phyloP scores from a whole-genome alignment of 2,888 invertebrate genomes.

The Cheiracanthium punctorium region DNA sequence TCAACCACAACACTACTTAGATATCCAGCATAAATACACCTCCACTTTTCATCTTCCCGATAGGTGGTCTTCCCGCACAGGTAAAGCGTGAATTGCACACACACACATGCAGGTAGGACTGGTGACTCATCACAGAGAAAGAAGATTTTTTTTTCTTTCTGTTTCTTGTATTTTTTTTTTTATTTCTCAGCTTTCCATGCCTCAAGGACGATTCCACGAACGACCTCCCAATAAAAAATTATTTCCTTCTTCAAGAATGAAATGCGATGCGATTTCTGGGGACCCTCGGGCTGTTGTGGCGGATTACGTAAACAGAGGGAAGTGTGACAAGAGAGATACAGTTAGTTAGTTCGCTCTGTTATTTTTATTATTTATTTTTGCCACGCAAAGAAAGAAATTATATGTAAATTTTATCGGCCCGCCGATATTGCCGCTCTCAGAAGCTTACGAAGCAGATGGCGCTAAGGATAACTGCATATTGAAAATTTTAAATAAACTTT shows the following conservation, averaged over 20 bases:
- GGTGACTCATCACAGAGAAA: slow-evolving; percentile 35
- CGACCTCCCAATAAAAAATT: slow-evolving; percentile 52
- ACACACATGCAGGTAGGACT: slow-evolving; percentile 49
- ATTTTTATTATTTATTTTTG: neutral
- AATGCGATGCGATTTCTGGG: neutral
- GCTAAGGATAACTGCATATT: no score
- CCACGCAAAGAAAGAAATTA: neutral
- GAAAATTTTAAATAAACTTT: no score
- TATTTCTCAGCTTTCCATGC: slow-evolving; percentile 16
- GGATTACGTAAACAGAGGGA: slow-evolving; percentile 4
- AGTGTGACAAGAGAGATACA: neutral
- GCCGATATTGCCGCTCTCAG: no score
- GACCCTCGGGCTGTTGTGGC: slow-evolving; percentile 26
- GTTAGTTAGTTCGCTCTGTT: neutral
- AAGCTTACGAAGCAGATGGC: no score
- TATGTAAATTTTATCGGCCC: no score
- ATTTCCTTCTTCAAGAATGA: slow-evolving; percentile 42
- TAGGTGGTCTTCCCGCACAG: slow-evolving; percentile 58
- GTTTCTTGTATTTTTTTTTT: neutral
- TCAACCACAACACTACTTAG: neutral
- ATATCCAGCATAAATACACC: neutral
- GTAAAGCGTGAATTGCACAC: slow-evolving; percentile 41
- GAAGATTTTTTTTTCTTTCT: slow-evolving; percentile 6
- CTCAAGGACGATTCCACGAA: slow-evolving; percentile 63
- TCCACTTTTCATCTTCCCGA: slow-evolving; percentile 29